phyloP scores from a whole-genome alignment of 2,888 invertebrate genomes.

The Falcaria lacertinaria region DNA sequence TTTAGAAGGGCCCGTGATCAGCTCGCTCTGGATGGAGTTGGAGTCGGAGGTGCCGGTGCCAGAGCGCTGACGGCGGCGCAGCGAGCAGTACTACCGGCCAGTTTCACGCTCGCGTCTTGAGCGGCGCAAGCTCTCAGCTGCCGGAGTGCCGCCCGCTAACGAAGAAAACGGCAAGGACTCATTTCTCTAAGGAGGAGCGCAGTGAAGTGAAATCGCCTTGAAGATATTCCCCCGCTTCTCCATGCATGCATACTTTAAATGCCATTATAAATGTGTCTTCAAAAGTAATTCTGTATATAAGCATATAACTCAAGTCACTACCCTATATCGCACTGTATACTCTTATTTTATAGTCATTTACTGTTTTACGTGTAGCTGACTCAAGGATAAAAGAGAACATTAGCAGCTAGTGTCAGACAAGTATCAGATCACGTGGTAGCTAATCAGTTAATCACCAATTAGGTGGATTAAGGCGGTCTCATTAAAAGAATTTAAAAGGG shows the following conservation, averaged over 20 bases:
- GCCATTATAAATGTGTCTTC: neutral
- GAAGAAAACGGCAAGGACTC: slow-evolving; percentile 35
- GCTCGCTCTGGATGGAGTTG: slow-evolving; percentile 70
- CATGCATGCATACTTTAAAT: neutral
- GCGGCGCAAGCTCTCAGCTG: slow-evolving; percentile 71
- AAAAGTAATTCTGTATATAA: too few relatives aligned
- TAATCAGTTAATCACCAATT: too few relatives aligned
- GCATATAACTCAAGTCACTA: too few relatives aligned
- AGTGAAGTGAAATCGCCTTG: slow-evolving; percentile 7
- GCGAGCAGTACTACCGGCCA: slow-evolving; percentile 77
- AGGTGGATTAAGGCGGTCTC: too few relatives aligned
- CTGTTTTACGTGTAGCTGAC: too few relatives aligned
- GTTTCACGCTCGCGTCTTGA: slow-evolving; percentile 65
- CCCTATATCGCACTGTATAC: too few relatives aligned
- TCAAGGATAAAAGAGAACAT: too few relatives aligned
- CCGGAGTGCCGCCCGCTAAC: slow-evolving; percentile 68
- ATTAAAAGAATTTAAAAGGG: too few relatives aligned
- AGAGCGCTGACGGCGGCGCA: slow-evolving; percentile 75
- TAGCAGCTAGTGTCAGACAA: too few relatives aligned
- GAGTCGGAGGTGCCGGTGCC: slow-evolving; percentile 61
- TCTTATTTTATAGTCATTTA: too few relatives aligned
- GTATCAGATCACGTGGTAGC: too few relatives aligned
- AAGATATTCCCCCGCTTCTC: slow-evolving; percentile 5
- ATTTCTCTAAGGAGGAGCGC: slow-evolving; percentile 27
- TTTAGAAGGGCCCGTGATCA: slow-evolving; percentile 56